phyloP scores from a whole-genome alignment of 2,113 vertebrate genomes.

The Bubo bubo region DNA sequence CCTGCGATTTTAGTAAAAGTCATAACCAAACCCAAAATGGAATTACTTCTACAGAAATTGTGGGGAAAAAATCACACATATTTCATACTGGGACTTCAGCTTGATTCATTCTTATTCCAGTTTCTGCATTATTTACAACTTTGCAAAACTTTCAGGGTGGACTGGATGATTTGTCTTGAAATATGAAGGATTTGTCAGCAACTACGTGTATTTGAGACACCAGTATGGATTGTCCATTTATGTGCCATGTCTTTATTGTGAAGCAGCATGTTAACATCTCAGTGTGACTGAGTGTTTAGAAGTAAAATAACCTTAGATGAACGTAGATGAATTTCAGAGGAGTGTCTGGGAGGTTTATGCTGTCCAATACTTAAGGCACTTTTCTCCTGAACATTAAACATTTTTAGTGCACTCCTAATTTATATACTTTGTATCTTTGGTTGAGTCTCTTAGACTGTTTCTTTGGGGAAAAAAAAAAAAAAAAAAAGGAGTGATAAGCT shows the following conservation, averaged over 20 bases:
- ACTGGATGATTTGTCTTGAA: neutral
- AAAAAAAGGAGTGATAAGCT: neutral
- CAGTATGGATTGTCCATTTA: neutral
- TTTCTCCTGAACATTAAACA: neutral
- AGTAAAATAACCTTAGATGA: neutral
- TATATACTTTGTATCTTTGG: neutral
- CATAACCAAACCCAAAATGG: neutral
- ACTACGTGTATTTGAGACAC: neutral
- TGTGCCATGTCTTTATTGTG: neutral
- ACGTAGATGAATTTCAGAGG: neutral
- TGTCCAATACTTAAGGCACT: neutral
- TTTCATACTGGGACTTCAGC: neutral
- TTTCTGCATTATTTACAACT: neutral
- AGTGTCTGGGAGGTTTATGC: neutral
- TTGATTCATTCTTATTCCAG: neutral
- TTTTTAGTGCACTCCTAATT: neutral
- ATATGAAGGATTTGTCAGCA: neutral
- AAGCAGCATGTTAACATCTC: neutral
- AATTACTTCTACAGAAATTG: neutral
- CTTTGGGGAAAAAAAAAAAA: neutral
- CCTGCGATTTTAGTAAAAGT: neutral
- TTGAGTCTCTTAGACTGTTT: neutral
- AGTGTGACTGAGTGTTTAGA: neutral
- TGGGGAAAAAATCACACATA: neutral
- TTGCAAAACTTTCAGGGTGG: neutral